Conservation (phyloP, 2,113 vertebrate genomes). For the Grallaria varia region DNA sequence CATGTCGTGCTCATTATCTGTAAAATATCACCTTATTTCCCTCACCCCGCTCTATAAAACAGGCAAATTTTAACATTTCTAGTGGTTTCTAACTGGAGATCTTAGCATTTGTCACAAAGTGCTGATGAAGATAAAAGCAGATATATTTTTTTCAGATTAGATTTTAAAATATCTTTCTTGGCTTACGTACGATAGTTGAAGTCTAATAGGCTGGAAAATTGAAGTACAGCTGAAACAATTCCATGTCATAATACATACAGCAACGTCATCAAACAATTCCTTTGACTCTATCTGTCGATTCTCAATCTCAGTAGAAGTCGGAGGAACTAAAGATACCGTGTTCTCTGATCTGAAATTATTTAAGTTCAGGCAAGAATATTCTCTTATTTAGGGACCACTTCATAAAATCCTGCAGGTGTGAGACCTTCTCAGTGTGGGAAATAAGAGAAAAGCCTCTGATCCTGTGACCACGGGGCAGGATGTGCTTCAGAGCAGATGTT, state of each 20-base stretch:
- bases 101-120: not conserved
- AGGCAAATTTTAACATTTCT: not conserved
- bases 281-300: rapidly evolving
- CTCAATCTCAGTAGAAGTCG: not conserved
- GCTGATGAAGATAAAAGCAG: not conserved
- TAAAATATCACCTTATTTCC: not conserved
- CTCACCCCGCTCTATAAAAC: not conserved
- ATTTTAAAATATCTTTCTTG: not conserved
- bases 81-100: not conserved
- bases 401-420: not conserved
- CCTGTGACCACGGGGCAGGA: not conserved
- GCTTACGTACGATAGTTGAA: not conserved
- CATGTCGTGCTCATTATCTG: not conserved
- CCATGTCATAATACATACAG: not conserved
- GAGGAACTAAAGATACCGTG: not conserved
- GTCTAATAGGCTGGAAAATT: not conserved
- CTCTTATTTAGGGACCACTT: not conserved
- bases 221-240: not conserved
- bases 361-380: not conserved
- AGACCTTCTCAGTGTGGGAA: not conserved
- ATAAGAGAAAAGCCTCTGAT: not conserved
- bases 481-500: not conserved
- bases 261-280: not conserved
- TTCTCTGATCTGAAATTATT: not conserved
- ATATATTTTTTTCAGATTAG: not conserved